Base-by-base conservation (phyloP, 2,888 invertebrate species). In the Danaus chrysippus region DNA sequence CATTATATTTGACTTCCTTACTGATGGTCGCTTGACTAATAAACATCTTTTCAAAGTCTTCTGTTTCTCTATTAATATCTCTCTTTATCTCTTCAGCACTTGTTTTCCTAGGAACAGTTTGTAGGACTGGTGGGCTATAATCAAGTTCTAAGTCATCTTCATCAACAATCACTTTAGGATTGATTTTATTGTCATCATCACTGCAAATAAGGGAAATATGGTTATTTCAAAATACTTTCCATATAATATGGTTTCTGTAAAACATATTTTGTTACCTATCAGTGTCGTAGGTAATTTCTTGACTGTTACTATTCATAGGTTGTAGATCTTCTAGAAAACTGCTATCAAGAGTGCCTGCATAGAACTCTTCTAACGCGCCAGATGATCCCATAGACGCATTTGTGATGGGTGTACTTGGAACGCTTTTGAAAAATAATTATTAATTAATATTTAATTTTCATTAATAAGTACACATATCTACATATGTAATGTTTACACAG, bases 131-230 rank as follows among this genome's bases (percentile, higher is more conserved):
- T 11, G 76, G 66, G 56, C 70, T 78, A n/a, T 74, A 70, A 10
- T 88, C 89, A n/a, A 86, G 73, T 54, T 89, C 90, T 54, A 97
- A 86, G 77, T 97, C 97, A 77, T 97, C 97, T 82, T 96, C 95
- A 70, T 95, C 95, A 57, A 95, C 94, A 34, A 96, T 95, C 0
- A 98, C 96, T 76, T 95, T 87, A 23, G 96, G 96, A 88, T 96
- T 96, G 9, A 92, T 93, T 43, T 92, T 87, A 60, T 79, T 91
- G 68, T 94, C 95, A 42, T 93, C 93, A 64, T 96, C 96, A 75
- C 95, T 95, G 71, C 17, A 68, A 69, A 49, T 73, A 75, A 63
- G 34, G 11, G 1, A 41, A 52, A 23, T n/a, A 44, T 49, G 13
- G 42, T 55, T 19, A 52, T 56, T 58, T 49, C n/a, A 11, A 42